Percentiles rank a stretch among this genome's conserved stretches.
Conservation (phyloP, 2,888 invertebrate genomes). For the Dicycla oo region DNA sequence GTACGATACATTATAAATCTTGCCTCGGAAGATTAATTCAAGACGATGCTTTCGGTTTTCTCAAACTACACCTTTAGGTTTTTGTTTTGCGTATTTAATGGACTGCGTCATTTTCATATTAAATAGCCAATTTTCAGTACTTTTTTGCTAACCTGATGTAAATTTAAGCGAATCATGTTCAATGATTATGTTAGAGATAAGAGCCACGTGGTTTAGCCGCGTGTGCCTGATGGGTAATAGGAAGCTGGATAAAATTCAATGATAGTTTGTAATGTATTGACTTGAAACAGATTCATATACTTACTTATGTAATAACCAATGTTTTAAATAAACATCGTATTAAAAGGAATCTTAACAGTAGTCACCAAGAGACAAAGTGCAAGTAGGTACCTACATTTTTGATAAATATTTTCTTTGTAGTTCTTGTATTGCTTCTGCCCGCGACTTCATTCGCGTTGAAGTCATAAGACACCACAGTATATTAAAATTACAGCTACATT, state of each 20-base stretch:
- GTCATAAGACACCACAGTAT: too few species aligned
- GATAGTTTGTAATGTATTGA: conserved; percentile 5
- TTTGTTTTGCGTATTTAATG: conserved; percentile 9
- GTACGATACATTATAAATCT: conserved; percentile 4
- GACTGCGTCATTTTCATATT: conserved; percentile 5
- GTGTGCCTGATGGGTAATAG: conserved; percentile 18
- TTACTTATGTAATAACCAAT: not conserved
- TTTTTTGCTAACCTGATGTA: conserved; percentile 9
- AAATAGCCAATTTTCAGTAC: not conserved
- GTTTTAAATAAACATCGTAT: not conserved
- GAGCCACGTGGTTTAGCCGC: conserved; percentile 43
- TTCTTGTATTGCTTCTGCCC: not conserved
- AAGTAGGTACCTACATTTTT: not conserved
- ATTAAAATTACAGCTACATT: too few species aligned
- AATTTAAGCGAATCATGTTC: conserved; percentile 23
- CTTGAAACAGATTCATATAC: not conserved
- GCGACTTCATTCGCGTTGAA: too few species aligned
- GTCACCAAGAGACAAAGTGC: not conserved
- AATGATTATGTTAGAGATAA: conserved; percentile 18
- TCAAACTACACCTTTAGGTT: not conserved
- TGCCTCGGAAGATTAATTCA: conserved; percentile 2
- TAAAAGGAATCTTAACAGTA: not conserved
- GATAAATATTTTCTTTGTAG: not conserved
- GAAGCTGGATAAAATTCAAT: conserved; percentile 6
- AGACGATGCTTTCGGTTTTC: conserved; percentile 1